Base-by-base conservation (phyloP, 2,888 invertebrate species). In the Disparrhopalites patrizii region DNA sequence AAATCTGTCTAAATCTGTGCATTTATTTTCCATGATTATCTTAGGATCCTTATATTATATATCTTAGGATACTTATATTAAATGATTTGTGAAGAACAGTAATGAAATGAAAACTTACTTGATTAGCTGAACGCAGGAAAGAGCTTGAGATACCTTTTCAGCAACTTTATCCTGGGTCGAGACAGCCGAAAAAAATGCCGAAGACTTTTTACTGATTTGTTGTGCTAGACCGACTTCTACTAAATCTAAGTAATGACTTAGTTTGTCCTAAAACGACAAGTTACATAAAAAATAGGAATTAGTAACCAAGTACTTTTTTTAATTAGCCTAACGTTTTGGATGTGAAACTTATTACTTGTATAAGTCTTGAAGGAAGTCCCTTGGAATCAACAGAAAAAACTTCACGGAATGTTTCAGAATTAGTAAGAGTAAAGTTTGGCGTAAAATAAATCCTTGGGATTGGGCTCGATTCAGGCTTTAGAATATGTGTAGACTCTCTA, bases 161-260 rank as follows among this genome's bases (percentile, higher is more conserved):
- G 97, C 93, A 57, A 99, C 89, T 30, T 92, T 90, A 79, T 98
- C 96, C 80, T 99, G 98, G 7, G 97, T 97, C 62, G 96, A 88
- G 91, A 99, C 97, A 0, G 97, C 97, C 80, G 94, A 91, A 79
- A 98, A 99, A 82, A 98, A 99, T 20, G 95, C 95, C 75, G 93
- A 93, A 10, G 96, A 96, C 79, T 96, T 94, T 76, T 90, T 88
- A 30, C 96, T 93, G 62, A 96, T 84, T 82, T 96, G 95, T 76
- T 89, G 87, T 4, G 93, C 92, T 78, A 95, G 93, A 80, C 91
- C 88, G 77, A 93, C 90, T 81, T 98, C 97, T 54, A 97, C 91
- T 67, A 92, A 87, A 82, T 98, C 97, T 77, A 98, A 82, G 80
- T 96, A 95, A 78, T 94, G 92, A 77, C 93, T 93, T 47, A 97